Base-by-base conservation (phyloP, 2,888 invertebrate species). In the Pheosia gnoma region DNA sequence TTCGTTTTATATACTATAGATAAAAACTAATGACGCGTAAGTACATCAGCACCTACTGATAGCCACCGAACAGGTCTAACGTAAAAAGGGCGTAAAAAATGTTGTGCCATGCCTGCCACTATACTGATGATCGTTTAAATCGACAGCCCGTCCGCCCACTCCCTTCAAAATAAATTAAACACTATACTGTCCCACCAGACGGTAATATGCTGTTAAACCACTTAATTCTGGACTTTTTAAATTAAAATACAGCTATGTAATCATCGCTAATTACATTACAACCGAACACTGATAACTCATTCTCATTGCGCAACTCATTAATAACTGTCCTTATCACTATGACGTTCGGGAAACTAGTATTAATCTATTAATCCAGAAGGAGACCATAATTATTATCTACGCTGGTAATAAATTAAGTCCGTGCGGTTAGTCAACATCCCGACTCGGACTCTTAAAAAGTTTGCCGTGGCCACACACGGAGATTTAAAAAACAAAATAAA, bases 381-480 rank as follows among this genome's bases (percentile, higher is more conserved):
- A 76, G 74, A 68, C 80, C 65, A 74, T 77, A 25, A 25, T 25
- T 25, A 85, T 86, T 86, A 86, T 86, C 85, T 83, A 63, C 72
- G 71, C 59, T 72, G 77, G 85, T 79, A 80, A 81, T 88, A 89
- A 89, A 89, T 89, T 87, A 81, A 77, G 73, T 72, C 70, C 66
- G 70, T 77, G 80, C 69, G 84, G 86, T 88, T 83, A 70, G 80
- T 81, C 83, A 85, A 88, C 84, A 83, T 83, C 82, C 80, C 83
- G 79, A 68, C 65, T 72, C 77, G 77, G 78, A 80, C 69, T 77
- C 81, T 70, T 70, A 77, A 79, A 81, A 67, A 71, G 63, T 68
- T 67, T 74, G 63, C 74, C 75, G 64, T 80, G 89, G 77, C 90
- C 90, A 88, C 90, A 88, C 89, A 89, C 87, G 85, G 75, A 61